Percentiles rank a stretch among this genome's conserved stretches.
Conservation (phyloP, 23 tunicate species). For the Trididemnum clinides region DNA sequence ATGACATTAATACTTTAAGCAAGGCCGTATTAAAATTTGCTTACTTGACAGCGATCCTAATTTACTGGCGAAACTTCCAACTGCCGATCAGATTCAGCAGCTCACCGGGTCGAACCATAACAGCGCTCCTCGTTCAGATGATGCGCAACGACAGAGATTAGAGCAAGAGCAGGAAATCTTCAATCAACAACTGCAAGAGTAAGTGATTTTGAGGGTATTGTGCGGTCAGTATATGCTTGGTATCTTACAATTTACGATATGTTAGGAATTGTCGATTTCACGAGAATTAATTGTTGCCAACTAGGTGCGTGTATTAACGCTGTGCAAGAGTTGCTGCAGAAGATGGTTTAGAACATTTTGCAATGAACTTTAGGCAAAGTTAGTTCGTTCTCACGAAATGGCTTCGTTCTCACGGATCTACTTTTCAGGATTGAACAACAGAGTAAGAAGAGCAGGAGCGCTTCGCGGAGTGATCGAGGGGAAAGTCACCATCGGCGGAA, state of each 20-base stretch:
- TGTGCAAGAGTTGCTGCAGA: no score
- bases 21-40: no score
- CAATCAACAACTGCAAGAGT: slow-evolving; percentile 83
- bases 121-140: neutral
- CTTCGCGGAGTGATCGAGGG: neutral
- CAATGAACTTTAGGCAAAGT: neutral
- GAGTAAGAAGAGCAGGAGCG: slow-evolving; percentile 8
- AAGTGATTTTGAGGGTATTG: no score
- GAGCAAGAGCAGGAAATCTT: slow-evolving; percentile 63
- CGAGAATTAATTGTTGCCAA: no score
- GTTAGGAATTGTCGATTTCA: no score
- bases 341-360: no score
- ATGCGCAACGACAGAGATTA: slow-evolving; percentile 22
- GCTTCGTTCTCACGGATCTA: neutral
- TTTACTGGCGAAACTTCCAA: slow-evolving; percentile 73
- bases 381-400: neutral
- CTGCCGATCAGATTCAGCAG: slow-evolving; percentile 82
- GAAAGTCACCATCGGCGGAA: neutral
- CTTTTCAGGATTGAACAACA: slow-evolving; percentile 16
- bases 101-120: neutral
- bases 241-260: no score
- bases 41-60: slow-evolving; percentile 57
- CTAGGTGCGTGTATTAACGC: no score
- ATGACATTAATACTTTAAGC: no score
- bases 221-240: no score